phyloP scores from a whole-genome alignment of 2,888 invertebrate species.

The Rhogogaster chlorosoma region DNA sequence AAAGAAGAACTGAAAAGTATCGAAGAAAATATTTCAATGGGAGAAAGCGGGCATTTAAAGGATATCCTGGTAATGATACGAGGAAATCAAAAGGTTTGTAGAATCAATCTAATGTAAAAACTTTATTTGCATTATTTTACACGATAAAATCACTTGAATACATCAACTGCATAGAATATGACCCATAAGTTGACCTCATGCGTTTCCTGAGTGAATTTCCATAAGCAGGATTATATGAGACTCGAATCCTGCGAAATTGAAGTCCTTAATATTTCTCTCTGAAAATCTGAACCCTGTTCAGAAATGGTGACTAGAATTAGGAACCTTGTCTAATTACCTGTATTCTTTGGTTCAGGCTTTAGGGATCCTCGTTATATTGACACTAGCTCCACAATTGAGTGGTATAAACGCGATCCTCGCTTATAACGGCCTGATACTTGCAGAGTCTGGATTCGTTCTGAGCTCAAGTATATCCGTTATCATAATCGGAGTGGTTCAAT shows the following conservation, averaged over 20 bases:
- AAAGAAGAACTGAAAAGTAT: constrained; percentile 52
- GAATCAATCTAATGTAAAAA: background rate
- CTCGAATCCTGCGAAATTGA: background rate
- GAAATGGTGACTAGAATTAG: background rate
- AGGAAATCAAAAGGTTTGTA: constrained; percentile 16
- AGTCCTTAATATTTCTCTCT: background rate
- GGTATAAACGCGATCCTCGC: background rate
- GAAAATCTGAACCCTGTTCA: background rate
- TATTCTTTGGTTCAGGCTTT: background rate
- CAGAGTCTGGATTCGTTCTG: background rate
- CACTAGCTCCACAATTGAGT: background rate
- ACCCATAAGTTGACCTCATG: background rate
- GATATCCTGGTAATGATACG: constrained; percentile 48
- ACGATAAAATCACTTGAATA: background rate
- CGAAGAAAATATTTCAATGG: background rate
- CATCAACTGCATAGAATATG: too few relatives aligned
- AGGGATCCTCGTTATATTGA: background rate
- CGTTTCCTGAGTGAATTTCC: too few relatives aligned
- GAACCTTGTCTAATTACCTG: background rate
- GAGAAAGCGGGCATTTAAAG: constrained; percentile 5
- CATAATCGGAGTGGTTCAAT: constrained; percentile 23
- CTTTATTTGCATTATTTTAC: background rate
- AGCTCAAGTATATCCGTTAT: background rate
- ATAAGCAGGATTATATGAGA: too few relatives aligned
- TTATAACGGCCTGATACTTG: constrained; percentile 41